Evolutionary conservation across 2,888 invertebrate genomes (phyloP), one percentile per base, ranked within the genome.

Genomic region (Morpho helenor): DNA sequence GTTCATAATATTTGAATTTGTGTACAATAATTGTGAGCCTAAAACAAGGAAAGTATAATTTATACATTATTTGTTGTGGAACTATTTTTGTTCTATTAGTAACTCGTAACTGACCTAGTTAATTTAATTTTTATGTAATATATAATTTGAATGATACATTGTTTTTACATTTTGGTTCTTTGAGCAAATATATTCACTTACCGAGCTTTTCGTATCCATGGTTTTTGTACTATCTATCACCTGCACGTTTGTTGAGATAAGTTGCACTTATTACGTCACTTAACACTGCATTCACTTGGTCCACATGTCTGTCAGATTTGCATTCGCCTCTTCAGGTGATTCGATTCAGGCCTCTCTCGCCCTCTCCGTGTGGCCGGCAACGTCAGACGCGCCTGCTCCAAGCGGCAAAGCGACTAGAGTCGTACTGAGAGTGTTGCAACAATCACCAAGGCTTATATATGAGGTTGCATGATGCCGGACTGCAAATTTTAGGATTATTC

Each of bases 331-430:
- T 76, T 80, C 75, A 74, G 72, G 69, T 72, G 73, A 41, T 55
- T 46, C 52, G 49, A 75, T 68, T 78, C 72, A 77, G 78, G 69
- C 72, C 88, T 91, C 91, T 91, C 91, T 91, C 91, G 87, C 91
- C 86, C 88, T 91, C 86, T 90, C 91, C 90, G 89, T 85, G 79
- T 82, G 85, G 85, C 77, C 83, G 87, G 87, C 87, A 80, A 78
- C 81, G 79, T 77, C 60, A 53, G 66, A 80, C 82, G 84, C 84
- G 85, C 88, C 86, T 79, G 86, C 72, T 84, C 89, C 90, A 84
- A 88, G 79, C 91, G 91, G 91, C 91, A 91, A 90, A 90, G 91
- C 91, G 91, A 91, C 91, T 91, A 91, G 91, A 91, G 91, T 85
- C 89, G 85, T 83, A 91, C 91, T 91, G 91, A 90, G 83, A 76